Conservation (phyloP, 1,140 invertebrate species). For the Antheraea mylitta region DNA sequence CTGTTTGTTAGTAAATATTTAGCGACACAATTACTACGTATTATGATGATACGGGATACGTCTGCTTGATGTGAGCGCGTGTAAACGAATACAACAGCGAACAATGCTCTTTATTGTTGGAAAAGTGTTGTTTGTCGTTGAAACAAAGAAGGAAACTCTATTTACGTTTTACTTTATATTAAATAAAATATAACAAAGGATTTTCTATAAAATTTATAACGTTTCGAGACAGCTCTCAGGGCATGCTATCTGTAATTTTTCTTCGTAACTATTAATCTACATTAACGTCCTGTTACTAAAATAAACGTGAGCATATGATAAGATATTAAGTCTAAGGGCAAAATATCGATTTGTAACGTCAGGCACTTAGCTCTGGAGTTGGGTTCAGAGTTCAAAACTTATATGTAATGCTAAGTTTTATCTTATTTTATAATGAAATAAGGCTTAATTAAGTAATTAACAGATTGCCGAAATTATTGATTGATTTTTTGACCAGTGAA, state of each 20-base stretch:
- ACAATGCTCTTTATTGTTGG: slow-evolving; percentile 31
- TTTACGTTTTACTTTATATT: neutral
- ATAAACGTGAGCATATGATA: neutral
- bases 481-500: too few species aligned
- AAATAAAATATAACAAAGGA: neutral
- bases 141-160: neutral
- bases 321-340: neutral
- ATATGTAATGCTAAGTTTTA: too few species aligned
- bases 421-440: too few species aligned
- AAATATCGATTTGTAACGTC: neutral
- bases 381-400: too few species aligned
- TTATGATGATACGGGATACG: neutral
- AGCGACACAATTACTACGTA: slow-evolving; percentile 6
- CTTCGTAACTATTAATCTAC: neutral
- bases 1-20: neutral
- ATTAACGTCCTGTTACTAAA: neutral
- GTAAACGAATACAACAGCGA: neutral
- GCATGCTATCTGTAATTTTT: too few species aligned
- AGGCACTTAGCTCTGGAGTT: neutral
- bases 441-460: too few species aligned
- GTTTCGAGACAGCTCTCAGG: neutral
- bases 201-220: neutral
- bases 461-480: too few species aligned
- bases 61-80: neutral
- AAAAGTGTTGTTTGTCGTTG: neutral